Percentiles rank a stretch among this genome's conserved stretches.
Conservation (phyloP, 2,113 vertebrate species). For the Pycnonotus jocosus region DNA sequence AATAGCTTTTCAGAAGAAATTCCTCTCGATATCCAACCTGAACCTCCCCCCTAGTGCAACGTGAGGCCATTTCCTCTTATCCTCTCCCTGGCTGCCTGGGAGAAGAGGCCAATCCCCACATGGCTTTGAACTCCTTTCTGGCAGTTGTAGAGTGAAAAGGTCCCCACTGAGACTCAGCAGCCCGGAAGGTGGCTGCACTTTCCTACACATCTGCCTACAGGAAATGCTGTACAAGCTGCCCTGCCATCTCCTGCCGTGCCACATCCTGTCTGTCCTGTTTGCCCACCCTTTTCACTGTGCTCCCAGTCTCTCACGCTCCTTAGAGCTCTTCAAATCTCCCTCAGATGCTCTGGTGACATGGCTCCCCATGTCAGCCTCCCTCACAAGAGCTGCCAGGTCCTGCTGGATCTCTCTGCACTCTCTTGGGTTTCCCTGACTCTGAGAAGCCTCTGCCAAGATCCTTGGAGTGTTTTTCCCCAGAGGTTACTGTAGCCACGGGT, state of each 20-base stretch:
- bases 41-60: background rate
- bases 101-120: background rate
- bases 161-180: background rate
- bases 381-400: background rate
- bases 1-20: background rate
- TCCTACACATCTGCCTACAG: background rate
- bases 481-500: background rate
- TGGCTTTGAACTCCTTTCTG: background rate
- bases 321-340: background rate
- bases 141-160: background rate
- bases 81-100: background rate
- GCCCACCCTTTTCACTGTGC: background rate
- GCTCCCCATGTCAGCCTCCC: background rate
- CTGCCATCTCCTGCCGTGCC: accelerated
- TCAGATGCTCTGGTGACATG: background rate
- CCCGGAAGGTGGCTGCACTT: background rate
- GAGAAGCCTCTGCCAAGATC: accelerated
- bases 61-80: background rate
- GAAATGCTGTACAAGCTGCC: background rate
- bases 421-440: background rate
- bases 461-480: background rate
- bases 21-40: background rate
- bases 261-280: background rate
- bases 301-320: accelerated
- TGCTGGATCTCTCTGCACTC: background rate